Percentiles rank a stretch among this genome's conserved stretches.
Evolutionary conservation across 2,888 invertebrate genomes (phyloP).

Genomic region (Apotomis betuletana): DNA sequence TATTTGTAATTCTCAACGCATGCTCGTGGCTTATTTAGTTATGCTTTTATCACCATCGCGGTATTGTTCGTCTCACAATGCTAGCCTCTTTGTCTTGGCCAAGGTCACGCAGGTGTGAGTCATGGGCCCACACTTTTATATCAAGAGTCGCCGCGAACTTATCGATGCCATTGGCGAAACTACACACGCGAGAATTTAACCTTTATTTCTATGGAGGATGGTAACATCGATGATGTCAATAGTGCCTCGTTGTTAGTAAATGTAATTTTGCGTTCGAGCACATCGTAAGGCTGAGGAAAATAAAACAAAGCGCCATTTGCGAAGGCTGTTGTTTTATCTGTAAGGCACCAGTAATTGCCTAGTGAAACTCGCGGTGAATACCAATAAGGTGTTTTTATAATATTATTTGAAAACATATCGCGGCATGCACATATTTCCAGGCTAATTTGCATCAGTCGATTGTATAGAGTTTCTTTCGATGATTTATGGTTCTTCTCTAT

Average conservation of each 20-base stretch:
- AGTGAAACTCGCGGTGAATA: conserved; percentile 38
- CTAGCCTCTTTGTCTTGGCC: conserved; percentile 75
- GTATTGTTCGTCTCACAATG: conserved; percentile 65
- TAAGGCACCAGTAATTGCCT: conserved; percentile 39
- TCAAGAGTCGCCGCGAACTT: conserved; percentile 32
- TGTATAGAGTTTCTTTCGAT: conserved; percentile 11
- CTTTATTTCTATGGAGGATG: conserved; percentile 20
- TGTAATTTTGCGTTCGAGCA: conserved; percentile 18
- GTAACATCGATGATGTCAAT: conserved; percentile 6
- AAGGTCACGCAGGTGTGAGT: conserved; percentile 66
- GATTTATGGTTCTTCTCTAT: conserved; percentile 2
- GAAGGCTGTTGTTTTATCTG: conserved; percentile 41
- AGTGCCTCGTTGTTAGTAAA: conserved; percentile 4
- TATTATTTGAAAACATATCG: conserved; percentile 29
- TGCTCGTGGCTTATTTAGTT: conserved; percentile 62
- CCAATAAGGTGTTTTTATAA: conserved; percentile 37
- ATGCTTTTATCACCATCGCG: conserved; percentile 69
- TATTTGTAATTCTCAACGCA: conserved; percentile 64
- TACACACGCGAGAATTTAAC: conserved; percentile 1
- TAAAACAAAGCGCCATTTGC: conserved; percentile 40
- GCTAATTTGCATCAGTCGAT: conserved; percentile 15
- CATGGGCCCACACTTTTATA: conserved; percentile 47
- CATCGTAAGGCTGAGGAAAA: conserved; percentile 39
- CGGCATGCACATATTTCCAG: conserved; percentile 24
- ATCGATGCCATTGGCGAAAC: not conserved